Base-by-base conservation (phyloP, 2,113 vertebrate genomes). In the Corythornis vintsioides region DNA sequence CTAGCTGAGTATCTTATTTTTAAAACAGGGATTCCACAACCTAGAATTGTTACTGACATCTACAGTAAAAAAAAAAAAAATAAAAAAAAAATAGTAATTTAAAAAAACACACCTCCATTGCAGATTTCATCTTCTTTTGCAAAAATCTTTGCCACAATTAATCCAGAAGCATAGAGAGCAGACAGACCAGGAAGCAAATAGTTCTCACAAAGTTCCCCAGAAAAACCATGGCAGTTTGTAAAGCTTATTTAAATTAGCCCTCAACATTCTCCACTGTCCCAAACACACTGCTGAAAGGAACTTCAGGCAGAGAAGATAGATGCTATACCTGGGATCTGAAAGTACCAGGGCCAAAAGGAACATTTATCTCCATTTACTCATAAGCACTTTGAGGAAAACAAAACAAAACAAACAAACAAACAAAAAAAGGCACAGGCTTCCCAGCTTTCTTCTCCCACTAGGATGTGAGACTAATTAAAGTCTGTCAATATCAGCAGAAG, bases 381-480 rank as follows among this genome's bases (percentile, higher is more conserved):
- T 20, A 22, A 14, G 45, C 19, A 25, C 7, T 33, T 14, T 40
- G 13, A 16, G 26, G 14, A 14, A 28, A 18, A 45, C 7, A 14
- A 14, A 24, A 9, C 38, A 31, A 28, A 67, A 38, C 43, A 89
- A 86, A 67, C 7, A 10, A 72, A 4, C 38, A 8, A 72, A 4
- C 20, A 33, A n/a, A 17, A 28, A 48, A 88, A 48, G 40, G 61
- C 77, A 73, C 42, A 72, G 26, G 21, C 77, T 93, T 70, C 84
- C 55, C 40, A 90, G 81, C 74, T 84, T 95, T 94, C 59, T 94
- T 77, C 69, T 81, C 83, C 88, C 26, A 5, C 77, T 86, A 92
- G 50, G 55, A 93, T 79, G 77, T 72, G 47, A 88, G 42, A 42
- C 86, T 90, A n/a, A n/a, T n/a, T n/a, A 93, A 91, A 94, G 78